These are phyloP conservation scores for Clavelina lepadiformis DNA, from an alignment of 23 tunicate species.

Conservation along the genomic window DNA sequence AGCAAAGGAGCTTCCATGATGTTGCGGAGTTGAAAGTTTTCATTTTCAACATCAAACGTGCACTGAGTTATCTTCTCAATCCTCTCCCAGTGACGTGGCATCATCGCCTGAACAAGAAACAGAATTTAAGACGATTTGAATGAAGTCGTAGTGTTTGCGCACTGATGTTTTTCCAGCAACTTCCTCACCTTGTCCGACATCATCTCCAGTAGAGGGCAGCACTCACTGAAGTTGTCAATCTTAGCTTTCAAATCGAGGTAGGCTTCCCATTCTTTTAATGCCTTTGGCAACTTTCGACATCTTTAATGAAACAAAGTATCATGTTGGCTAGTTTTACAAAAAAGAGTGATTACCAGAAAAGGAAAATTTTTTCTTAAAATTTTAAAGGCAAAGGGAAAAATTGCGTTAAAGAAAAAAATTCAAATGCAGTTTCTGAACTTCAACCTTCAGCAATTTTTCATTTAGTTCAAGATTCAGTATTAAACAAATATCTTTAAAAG, in stretches of 20 bases:
- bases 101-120: conserved; percentile 50
- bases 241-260: conserved; percentile 60
- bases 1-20: conserved; percentile 91
- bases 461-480: no score
- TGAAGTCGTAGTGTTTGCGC: background rate
- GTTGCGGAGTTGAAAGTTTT: conserved; percentile 64
- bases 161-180: background rate
- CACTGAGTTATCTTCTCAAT: conserved; percentile 60
- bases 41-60: conserved; percentile 70
- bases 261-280: conserved; percentile 81
- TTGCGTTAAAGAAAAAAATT: no score
- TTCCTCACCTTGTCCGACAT: conserved; percentile 67
- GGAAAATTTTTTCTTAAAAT: no score
- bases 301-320: no score
- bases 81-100: conserved; percentile 84
- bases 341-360: no score
- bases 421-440: no score
- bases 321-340: no score
- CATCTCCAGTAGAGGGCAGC: conserved; percentile 80
- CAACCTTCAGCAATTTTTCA: no score
- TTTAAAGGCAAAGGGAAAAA: no score
- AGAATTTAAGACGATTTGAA: background rate
- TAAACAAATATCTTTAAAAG: no score
- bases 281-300: conserved; percentile 80
- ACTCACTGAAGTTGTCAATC: conserved; percentile 85